Base-by-base conservation (phyloP, 2,888 invertebrate genomes). In the Metopia argyrocephala region DNA sequence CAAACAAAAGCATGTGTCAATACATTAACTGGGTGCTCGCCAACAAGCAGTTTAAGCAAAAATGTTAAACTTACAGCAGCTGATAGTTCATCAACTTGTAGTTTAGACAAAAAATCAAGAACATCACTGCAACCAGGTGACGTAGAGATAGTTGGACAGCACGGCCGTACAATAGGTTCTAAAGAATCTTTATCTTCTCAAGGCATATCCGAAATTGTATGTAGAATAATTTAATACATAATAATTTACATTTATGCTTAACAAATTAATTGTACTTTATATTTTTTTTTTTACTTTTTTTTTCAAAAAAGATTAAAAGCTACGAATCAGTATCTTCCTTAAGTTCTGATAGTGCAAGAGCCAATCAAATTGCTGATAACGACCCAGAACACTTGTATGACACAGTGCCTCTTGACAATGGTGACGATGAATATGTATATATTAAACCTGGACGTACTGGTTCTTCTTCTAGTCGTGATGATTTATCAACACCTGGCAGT, bases 391-490 rank as follows among this genome's bases (percentile, higher is more conserved):
- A 94, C 0, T 94, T 94, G 85, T 94, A 94, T 85, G 94, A 94
- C 86, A 94, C 93, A 87, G 94, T 94, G 62, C 94, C 94, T 0
- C 91, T 93, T 61, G 94, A 94, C 83, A 91, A 91, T 80, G 92
- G 92, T 81, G 93, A 93, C 84, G 94, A 94, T 69, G 95, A 95
- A 91, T 95, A 95, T 87, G 94, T 95, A 83, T 94, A 94, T 86
- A 94, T 95, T 80, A 94, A 94, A 91, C 93, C 94, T 75, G 93
- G 94, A 90, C 91, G 91, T 85, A 89, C 89, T 69, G 93, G 93
- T 50, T 92, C 93, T 65, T 93, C 93, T 59, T 94, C 94, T 31
- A 94, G 94, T 87, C 92, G 93, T 27, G 94, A 94, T 86, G 94
- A 94, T 86, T 92, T 93, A 12, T 93, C 93, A 87, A 92, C 87